A percentile compares a stretch with the other conserved stretches of the same genome.
Evolutionary conservation across 2,113 vertebrate genomes (phyloP).

Genomic region (Menura novaehollandiae): DNA sequence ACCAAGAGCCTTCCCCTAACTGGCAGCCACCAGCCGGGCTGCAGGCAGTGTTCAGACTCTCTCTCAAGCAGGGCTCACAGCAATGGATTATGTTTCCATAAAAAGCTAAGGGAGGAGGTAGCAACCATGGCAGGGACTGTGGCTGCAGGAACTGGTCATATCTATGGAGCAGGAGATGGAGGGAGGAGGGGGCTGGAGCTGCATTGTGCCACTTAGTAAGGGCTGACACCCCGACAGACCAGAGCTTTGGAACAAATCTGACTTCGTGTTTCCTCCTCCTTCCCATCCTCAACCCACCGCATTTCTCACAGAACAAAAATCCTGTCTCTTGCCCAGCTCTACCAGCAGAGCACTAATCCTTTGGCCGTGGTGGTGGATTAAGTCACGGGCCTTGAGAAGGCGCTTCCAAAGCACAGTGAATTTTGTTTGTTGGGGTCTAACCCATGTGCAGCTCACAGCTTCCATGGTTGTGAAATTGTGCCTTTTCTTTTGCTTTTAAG

Average conservation of each 20-base stretch:
- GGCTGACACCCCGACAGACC: background rate
- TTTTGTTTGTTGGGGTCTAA: background rate
- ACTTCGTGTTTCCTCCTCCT: background rate
- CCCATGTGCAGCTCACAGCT: background rate
- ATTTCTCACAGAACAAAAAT: conserved; percentile 8
- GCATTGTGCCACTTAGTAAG: background rate
- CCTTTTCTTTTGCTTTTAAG: background rate
- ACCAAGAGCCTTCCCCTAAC: background rate
- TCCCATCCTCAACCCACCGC: background rate
- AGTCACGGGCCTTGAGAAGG: background rate
- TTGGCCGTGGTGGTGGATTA: background rate
- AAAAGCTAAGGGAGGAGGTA: background rate
- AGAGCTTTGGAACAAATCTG: background rate
- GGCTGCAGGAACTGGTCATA: background rate
- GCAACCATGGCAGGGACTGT: background rate
- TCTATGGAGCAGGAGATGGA: conserved; percentile 6
- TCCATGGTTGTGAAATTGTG: background rate
- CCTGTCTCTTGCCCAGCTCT: background rate
- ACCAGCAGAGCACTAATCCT: background rate
- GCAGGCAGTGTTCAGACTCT: background rate
- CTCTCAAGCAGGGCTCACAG: background rate
- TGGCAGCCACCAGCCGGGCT: background rate
- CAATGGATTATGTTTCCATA: background rate
- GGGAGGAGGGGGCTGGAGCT: background rate
- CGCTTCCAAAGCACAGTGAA: background rate